Evolutionary conservation across 2,888 invertebrate genomes (phyloP).

Genomic region (Macropis europaea): DNA sequence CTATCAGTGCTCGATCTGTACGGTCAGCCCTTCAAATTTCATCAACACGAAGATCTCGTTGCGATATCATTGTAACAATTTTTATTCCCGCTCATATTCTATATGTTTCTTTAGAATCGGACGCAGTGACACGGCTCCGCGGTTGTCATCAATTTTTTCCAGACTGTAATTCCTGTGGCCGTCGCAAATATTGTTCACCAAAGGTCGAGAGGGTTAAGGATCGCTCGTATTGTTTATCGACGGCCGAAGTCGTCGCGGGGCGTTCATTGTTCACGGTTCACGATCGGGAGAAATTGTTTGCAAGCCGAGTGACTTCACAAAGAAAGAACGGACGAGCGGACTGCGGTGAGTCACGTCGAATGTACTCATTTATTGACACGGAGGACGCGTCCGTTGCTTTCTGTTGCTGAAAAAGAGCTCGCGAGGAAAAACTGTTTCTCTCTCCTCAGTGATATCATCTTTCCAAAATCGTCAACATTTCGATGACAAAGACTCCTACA

Average conservation of each 20-base stretch:
- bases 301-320: constrained; percentile 34
- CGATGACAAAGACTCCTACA: constrained; percentile 25
- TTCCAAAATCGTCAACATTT: constrained; percentile 38
- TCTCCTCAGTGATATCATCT: constrained; percentile 35
- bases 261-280: constrained; percentile 39
- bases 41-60: no score
- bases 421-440: constrained; percentile 2
- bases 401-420: constrained; percentile 16
- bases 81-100: neutral
- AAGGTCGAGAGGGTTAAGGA: constrained; percentile 15
- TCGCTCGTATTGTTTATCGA: constrained; percentile 10
- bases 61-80: no score
- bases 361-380: constrained; percentile 42
- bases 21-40: neutral
- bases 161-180: no score
- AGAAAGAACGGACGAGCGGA: constrained; percentile 39
- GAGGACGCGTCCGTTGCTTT: constrained; percentile 10
- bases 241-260: constrained; percentile 12
- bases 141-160: no score
- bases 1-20: neutral
- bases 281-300: constrained; percentile 38
- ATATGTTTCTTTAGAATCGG: no score
- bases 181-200: no score
- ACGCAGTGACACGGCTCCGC: no score
- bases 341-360: constrained; percentile 25